phyloP scores from a whole-genome alignment of 2,113 vertebrate species.

The Cebus imitator region DNA sequence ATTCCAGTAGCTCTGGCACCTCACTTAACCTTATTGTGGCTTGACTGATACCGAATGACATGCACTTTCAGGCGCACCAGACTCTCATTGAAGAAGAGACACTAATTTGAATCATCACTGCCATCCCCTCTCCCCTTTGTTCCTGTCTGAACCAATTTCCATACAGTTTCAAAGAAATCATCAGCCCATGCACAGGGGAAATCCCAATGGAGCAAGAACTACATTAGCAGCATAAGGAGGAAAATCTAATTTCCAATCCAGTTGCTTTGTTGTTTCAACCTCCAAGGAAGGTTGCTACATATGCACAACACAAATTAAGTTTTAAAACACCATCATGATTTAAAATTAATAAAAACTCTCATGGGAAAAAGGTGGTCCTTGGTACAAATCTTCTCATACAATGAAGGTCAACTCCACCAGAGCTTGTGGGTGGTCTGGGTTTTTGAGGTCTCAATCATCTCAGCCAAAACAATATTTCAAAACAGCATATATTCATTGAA shows the following conservation, averaged over 20 bases:
- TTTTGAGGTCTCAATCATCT: constrained; percentile 65
- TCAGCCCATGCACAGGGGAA: constrained; percentile 76
- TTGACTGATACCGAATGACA: background rate
- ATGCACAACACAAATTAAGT: constrained; percentile 76
- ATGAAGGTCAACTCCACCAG: constrained; percentile 13
- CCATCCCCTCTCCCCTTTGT: constrained; percentile 74
- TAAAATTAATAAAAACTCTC: constrained; percentile 69
- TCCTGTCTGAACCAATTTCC: constrained; percentile 81
- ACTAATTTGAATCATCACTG: constrained; percentile 77
- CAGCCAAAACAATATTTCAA: constrained; percentile 41
- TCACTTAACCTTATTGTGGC: constrained; percentile 58
- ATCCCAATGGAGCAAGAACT: constrained; percentile 70
- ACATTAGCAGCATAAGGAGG: constrained; percentile 69
- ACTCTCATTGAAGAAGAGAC: constrained; percentile 63
- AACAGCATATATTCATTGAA: background rate
- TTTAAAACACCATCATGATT: constrained; percentile 58
- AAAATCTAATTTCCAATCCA: constrained; percentile 78
- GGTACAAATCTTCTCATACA: constrained; percentile 59
- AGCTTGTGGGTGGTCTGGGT: constrained; percentile 60
- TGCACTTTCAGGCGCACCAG: constrained; percentile 19
- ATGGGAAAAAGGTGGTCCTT: constrained; percentile 40
- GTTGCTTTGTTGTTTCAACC: constrained; percentile 76
- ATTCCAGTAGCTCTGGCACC: constrained; percentile 42
- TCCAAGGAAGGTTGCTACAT: constrained; percentile 74
- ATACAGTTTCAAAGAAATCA: constrained; percentile 79